phyloP scores from a whole-genome alignment of 2,888 invertebrate species.

The Argyra leucocephala region DNA sequence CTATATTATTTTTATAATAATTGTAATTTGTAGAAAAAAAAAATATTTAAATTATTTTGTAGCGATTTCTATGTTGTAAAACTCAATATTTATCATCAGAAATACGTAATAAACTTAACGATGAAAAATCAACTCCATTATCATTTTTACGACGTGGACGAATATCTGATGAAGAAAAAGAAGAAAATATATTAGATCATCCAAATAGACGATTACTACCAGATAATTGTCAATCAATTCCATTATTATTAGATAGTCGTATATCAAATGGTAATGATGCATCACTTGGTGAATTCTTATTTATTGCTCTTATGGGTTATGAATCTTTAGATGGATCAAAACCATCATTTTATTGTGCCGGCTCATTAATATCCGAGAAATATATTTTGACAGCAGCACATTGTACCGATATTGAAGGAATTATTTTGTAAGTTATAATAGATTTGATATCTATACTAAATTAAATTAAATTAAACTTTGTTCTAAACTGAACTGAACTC shows the following conservation, averaged over 20 bases:
- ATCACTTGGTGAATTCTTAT: conserved; percentile 57
- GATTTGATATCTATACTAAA: too few species aligned
- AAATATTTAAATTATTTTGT: neutral
- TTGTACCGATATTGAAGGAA: conserved; percentile 25
- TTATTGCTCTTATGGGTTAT: conserved; percentile 66
- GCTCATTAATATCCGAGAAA: conserved; percentile 32
- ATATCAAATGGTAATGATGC: conserved; percentile 56
- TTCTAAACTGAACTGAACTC: too few species aligned
- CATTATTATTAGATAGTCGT: conserved; percentile 40
- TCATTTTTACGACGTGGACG: neutral
- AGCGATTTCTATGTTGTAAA: neutral
- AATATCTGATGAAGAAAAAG: neutral
- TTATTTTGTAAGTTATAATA: neutral
- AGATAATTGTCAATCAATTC: conserved; percentile 50
- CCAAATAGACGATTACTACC: neutral
- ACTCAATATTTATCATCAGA: neutral
- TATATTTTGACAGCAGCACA: conserved; percentile 38
- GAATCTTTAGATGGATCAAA: conserved; percentile 29
- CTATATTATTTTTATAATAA: neutral
- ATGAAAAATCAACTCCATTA: neutral
- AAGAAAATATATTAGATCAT: neutral
- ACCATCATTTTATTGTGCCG: conserved; percentile 37
- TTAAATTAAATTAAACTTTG: too few species aligned
- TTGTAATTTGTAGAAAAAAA: neutral
- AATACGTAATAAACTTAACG: neutral